Percentiles rank a stretch among this genome's conserved stretches.
Conservation (phyloP, 2,113 vertebrate genomes). For the Meriones unguiculatus region DNA sequence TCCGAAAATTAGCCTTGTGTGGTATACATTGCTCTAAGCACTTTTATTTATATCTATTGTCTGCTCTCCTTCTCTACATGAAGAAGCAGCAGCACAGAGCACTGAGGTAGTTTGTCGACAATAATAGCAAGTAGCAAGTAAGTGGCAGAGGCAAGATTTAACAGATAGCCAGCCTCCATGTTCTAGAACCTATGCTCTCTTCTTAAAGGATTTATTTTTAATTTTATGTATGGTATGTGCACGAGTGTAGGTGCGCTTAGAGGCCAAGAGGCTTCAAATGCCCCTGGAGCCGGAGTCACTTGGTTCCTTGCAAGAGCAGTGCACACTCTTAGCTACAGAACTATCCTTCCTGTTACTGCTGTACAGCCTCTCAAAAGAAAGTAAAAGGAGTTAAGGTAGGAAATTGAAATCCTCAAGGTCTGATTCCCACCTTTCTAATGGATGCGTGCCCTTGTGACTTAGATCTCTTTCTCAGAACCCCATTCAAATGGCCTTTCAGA, state of each 20-base stretch:
- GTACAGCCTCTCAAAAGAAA: background rate
- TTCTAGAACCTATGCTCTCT: background rate
- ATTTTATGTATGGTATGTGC: background rate
- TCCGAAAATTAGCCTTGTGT: conserved; percentile 25
- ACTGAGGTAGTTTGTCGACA: background rate
- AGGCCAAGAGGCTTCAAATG: background rate
- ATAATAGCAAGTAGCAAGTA: background rate
- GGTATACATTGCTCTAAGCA: background rate
- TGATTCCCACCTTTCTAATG: background rate
- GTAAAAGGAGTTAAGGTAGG: background rate
- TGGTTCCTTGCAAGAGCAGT: background rate
- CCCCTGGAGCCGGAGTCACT: too few species aligned
- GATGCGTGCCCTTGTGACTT: background rate
- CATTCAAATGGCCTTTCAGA: background rate
- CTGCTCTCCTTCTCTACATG: conserved; percentile 36
- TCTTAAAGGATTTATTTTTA: background rate
- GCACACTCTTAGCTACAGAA: background rate
- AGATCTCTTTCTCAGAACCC: background rate
- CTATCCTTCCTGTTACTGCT: background rate
- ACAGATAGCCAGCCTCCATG: background rate
- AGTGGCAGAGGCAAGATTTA: background rate
- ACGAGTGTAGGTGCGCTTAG: background rate
- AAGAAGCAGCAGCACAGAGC: conserved; percentile 2
- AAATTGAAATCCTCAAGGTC: background rate
- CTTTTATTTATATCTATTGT: background rate